phyloP scores from a whole-genome alignment of 1,140 invertebrate genomes.

The Neelides sp. region DNA sequence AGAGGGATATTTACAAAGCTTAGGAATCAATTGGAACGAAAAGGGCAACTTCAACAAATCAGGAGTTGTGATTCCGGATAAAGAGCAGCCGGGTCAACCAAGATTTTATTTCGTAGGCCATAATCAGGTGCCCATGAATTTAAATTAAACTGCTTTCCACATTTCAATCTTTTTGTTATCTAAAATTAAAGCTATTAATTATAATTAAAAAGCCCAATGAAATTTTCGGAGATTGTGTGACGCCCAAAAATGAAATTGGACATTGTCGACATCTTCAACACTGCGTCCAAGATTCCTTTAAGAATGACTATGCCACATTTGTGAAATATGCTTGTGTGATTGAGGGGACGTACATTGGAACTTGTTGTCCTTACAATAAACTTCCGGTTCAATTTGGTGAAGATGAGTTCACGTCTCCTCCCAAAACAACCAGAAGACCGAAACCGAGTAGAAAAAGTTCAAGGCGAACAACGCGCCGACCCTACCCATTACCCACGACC shows the following conservation, averaged over 20 bases:
- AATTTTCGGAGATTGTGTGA: conserved; percentile 38
- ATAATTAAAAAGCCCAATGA: conserved; percentile 19
- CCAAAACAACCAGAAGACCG: neutral
- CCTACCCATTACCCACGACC: neutral
- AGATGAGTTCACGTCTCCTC: neutral
- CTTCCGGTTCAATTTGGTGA: conserved; percentile 30
- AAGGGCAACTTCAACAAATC: conserved; percentile 4
- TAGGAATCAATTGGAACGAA: conserved; percentile 6
- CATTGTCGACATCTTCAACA: conserved; percentile 50
- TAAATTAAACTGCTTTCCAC: neutral
- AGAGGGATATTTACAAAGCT: too few species aligned
- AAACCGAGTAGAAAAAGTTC: neutral
- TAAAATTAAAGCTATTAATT: neutral
- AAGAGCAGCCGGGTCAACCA: neutral
- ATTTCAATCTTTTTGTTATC: neutral
- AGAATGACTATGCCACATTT: conserved; percentile 42
- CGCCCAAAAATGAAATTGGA: conserved; percentile 45
- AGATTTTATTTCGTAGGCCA: conserved; percentile 4
- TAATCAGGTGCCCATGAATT: conserved; percentile 4
- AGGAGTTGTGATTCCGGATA: neutral
- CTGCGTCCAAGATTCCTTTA: conserved; percentile 48
- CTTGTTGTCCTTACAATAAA: conserved; percentile 47
- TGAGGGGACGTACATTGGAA: conserved; percentile 45
- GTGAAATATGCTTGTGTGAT: conserved; percentile 55
- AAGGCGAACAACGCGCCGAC: neutral